Evolutionary conservation across 1,140 invertebrate genomes (phyloP).

Genomic region (Tribolium castaneum): DNA sequence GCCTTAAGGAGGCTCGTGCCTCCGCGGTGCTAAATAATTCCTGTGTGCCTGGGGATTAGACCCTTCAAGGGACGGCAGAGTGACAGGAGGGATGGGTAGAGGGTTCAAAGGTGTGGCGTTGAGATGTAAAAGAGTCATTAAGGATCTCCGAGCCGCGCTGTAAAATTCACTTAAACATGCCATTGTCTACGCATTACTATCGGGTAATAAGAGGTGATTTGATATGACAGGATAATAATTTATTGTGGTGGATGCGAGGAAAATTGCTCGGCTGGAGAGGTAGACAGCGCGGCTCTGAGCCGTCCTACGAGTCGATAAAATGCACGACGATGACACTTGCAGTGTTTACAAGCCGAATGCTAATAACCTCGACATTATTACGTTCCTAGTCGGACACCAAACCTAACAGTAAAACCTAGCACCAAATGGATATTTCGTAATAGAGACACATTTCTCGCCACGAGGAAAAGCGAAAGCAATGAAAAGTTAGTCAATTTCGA

Average conservation of each 20-base stretch:
- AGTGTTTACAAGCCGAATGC: constrained; percentile 24
- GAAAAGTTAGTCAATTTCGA: no score
- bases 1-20: not conserved
- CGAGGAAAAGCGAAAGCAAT: no score
- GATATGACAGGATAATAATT: constrained; percentile 20
- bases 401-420: no score
- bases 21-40: constrained; percentile 6
- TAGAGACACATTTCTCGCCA: no score
- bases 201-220: not conserved
- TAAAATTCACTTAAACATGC: constrained; percentile 15
- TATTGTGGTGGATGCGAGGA: constrained; percentile 4
- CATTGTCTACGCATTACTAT: not conserved
- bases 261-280: not conserved
- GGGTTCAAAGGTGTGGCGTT: not conserved
- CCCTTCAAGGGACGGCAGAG: not conserved
- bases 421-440: no score
- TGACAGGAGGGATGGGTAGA: not conserved
- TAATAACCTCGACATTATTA: constrained; percentile 26
- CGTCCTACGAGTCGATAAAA: not conserved
- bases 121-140: not conserved
- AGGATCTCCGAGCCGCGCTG: not conserved
- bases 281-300: constrained; percentile 23
- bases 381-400: not conserved
- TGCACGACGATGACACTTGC: constrained; percentile 28
- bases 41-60: not conserved